Conservation (phyloP, 2,888 invertebrate genomes). For the Eupithecia subumbrata region DNA sequence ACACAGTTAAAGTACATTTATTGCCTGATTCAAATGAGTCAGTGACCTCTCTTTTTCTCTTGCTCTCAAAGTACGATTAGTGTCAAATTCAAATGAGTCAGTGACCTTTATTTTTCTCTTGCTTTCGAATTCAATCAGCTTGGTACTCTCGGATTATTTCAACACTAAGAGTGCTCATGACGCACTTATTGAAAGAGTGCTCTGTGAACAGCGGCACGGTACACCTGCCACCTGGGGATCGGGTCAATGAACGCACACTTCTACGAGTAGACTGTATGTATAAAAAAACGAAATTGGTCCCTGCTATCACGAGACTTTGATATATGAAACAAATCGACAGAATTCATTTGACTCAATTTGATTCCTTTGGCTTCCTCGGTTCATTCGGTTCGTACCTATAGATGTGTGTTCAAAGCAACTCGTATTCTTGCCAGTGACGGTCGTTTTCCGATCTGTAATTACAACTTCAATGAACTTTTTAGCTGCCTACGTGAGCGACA, state of each 20-base stretch:
- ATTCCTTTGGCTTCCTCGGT: not conserved
- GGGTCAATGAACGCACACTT: not conserved
- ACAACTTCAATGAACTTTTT: constrained; percentile 7
- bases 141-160: too few species aligned
- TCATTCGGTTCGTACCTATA: not conserved
- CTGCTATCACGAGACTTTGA: not conserved
- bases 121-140: too few species aligned
- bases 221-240: too few species aligned
- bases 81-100: too few species aligned
- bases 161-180: too few species aligned
- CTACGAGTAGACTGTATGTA: not conserved
- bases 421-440: not conserved
- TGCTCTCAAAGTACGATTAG: too few species aligned
- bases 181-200: too few species aligned
- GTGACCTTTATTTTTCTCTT: too few species aligned
- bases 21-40: too few species aligned
- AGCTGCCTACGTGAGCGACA: constrained; percentile 40
- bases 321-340: not conserved
- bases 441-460: constrained; percentile 4
- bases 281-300: not conserved
- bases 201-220: too few species aligned
- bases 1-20: too few species aligned
- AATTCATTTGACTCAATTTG: not conserved
- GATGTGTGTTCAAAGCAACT: not conserved
- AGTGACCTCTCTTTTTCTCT: too few species aligned